phyloP scores from a whole-genome alignment of 2,113 vertebrate species.

The Ophthalmolycus amberensis region DNA sequence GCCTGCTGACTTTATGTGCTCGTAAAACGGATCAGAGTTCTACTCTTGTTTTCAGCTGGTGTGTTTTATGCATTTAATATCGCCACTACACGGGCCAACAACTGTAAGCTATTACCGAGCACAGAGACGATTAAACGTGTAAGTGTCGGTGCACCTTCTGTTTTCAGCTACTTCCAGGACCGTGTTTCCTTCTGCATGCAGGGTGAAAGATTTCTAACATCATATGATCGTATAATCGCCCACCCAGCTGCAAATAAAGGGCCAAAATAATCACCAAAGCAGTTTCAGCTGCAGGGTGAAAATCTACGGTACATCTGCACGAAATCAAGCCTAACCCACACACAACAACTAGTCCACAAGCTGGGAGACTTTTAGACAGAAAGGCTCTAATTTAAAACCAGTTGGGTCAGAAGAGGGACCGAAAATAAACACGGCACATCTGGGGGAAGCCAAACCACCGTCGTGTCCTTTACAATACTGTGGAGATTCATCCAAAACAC shows the following conservation, averaged over 20 bases:
- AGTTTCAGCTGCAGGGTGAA: slow-evolving; percentile 63
- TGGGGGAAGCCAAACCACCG: slow-evolving; percentile 66
- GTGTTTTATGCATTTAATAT: slow-evolving; percentile 18
- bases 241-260: slow-evolving; percentile 43
- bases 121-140: slow-evolving; percentile 34
- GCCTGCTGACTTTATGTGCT: slow-evolving; percentile 50
- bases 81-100: slow-evolving; percentile 30
- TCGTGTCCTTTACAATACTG: slow-evolving; percentile 43
- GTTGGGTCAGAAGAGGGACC: slow-evolving; percentile 45
- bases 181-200: slow-evolving; percentile 1
- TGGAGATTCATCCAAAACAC: slow-evolving; percentile 34
- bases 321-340: slow-evolving; percentile 64
- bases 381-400: slow-evolving; percentile 72
- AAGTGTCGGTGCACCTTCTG: slow-evolving; percentile 20
- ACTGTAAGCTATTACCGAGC: slow-evolving; percentile 57
- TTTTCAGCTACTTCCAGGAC: slow-evolving; percentile 42
- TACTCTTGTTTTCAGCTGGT: slow-evolving; percentile 20
- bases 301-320: slow-evolving; percentile 66
- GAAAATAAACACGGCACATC: slow-evolving; percentile 64
- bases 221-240: slow-evolving; percentile 20
- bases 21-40: slow-evolving; percentile 48
- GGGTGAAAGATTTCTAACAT: slow-evolving; percentile 23
- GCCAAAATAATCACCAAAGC: slow-evolving; percentile 37
- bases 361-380: slow-evolving; percentile 46
- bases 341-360: slow-evolving; percentile 24